These are phyloP conservation scores for Xylophagus ater DNA, from an alignment of 2,888 invertebrate species.

Conservation along the genomic window DNA sequence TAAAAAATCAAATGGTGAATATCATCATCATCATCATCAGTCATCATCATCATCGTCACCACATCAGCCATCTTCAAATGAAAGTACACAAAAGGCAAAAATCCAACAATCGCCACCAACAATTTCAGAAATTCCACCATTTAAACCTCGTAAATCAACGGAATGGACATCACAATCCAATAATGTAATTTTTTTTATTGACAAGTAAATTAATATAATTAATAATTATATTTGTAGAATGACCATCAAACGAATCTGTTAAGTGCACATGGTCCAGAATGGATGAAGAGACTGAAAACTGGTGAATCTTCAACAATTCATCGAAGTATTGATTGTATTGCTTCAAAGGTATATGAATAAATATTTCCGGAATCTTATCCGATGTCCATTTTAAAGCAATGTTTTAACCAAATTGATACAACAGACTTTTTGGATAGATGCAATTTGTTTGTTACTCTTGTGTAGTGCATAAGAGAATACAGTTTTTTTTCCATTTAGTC, in stretches of 20 bases:
- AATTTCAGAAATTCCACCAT: constrained; percentile 45
- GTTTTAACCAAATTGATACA: too few relatives aligned
- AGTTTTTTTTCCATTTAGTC: too few relatives aligned
- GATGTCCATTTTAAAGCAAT: too few relatives aligned
- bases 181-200: constrained; percentile 33
- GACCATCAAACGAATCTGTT: constrained; percentile 5
- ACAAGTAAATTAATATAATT: constrained; percentile 25
- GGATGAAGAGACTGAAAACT: constrained; percentile 51
- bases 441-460: too few relatives aligned
- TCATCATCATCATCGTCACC: constrained; percentile 24
- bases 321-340: constrained; percentile 71
- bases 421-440: too few relatives aligned
- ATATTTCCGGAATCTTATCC: too few relatives aligned
- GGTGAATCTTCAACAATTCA: constrained; percentile 51
- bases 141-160: constrained; percentile 45
- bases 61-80: constrained; percentile 17
- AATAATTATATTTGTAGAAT: constrained; percentile 1
- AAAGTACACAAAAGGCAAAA: constrained; percentile 14
- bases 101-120: constrained; percentile 26
- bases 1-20: constrained; percentile 32
- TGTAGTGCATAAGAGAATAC: too few relatives aligned
- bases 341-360: constrained; percentile 51
- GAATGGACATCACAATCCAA: constrained; percentile 40
- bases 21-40: constrained; percentile 19
- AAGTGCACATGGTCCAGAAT: constrained; percentile 46